Base-by-base conservation (phyloP, 2,888 invertebrate genomes). In the Chamaedrilus cognettii region DNA sequence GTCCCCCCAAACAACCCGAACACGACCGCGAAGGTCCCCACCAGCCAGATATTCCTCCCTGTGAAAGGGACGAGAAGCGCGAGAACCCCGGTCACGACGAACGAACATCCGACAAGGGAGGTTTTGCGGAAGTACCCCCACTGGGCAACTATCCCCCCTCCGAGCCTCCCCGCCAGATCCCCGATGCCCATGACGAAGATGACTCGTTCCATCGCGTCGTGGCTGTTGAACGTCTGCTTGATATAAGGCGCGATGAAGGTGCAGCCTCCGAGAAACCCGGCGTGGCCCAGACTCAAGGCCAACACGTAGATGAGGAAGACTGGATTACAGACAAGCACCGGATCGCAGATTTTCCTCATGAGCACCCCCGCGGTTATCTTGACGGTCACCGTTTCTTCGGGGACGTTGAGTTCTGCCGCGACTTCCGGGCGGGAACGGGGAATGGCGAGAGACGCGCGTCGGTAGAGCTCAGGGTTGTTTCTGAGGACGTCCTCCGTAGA, bases 1-100 rank as follows among this genome's bases (percentile, higher is more conserved):
- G 60, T 35, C 3, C 72, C 72, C 2, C 70, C 72, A 33, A 68
- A 42, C 52, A 65, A 1, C 7, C 68, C 68, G 2, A 65, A n/a
- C 28, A 65, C n/a, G 19, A 58, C 32, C 1, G 55, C 55, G 19
- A 60, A 57, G 1, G 60, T 1, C 15, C 28, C 26, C 15, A 26
- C 28, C 1, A 28, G 30, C 19, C 15, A 26, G 0, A 58, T 30
- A 23, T 26, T 52, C 26, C 7, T 15, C 7, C 55, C 55, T 3
- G 55, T 4, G 32, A 52, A 42, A 2, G 68, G 68, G 19, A 68
- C 26, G 35, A 65, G 26, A 1, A 70, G 11, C 19, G 67, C 50
- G 26, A 33, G 30, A 19, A 65, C 23, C 32, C 70, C 70, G 28
- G 70, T 51, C n/a, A 70, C 28, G 23, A 61, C 7, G 35, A 70